Conservation (phyloP, 23 tunicate species). For the Clavelina lepadiformis region DNA sequence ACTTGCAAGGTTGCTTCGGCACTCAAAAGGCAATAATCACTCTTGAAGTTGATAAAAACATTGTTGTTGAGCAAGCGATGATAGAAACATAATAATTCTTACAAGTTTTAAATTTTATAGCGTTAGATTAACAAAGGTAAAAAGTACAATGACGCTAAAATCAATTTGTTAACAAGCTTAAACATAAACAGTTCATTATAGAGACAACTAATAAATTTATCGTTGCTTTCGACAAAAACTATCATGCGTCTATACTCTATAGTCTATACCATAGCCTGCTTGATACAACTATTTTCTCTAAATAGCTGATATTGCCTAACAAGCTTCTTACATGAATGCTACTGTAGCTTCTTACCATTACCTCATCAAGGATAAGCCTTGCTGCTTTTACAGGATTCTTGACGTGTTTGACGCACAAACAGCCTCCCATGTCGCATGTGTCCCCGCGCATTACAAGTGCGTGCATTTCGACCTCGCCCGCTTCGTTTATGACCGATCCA, state of each 20-base stretch:
- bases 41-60: constrained; percentile 1
- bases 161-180: not conserved
- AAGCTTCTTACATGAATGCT: too few species aligned
- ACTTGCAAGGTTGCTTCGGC: constrained; percentile 22
- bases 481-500: constrained; percentile 46
- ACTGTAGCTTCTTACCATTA: not conserved
- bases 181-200: too few species aligned
- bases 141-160: too few species aligned
- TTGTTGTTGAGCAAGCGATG: not conserved
- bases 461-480: constrained; percentile 52
- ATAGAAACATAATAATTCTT: too few species aligned
- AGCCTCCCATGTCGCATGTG: constrained; percentile 48
- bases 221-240: too few species aligned
- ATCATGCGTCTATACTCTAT: too few species aligned
- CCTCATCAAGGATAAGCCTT: constrained; percentile 38
- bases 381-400: constrained; percentile 63
- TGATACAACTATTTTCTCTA: too few species aligned
- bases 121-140: too few species aligned
- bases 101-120: too few species aligned
- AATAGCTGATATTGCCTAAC: too few species aligned
- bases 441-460: constrained; percentile 72
- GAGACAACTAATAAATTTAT: too few species aligned
- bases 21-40: constrained; percentile 24
- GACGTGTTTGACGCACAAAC: constrained; percentile 20
- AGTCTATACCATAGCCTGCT: too few species aligned